phyloP scores from a whole-genome alignment of 2,113 vertebrate genomes.

The Tamias sibiricus region DNA sequence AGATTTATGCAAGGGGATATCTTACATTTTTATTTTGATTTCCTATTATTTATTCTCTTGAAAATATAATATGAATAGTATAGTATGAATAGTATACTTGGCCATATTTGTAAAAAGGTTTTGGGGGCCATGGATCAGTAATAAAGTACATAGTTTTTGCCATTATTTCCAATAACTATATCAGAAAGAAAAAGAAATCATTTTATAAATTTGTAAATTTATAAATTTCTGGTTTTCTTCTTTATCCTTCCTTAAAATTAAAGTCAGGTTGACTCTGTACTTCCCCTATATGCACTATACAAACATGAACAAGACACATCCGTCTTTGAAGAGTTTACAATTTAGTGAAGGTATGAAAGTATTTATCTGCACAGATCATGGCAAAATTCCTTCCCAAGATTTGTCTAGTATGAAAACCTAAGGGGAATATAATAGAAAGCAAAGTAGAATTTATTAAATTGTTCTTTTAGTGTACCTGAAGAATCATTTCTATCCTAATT shows the following conservation, averaged over 20 bases:
- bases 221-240: background rate
- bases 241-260: constrained; percentile 11
- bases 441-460: constrained; percentile 66
- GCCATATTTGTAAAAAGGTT: background rate
- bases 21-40: background rate
- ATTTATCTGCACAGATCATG: constrained; percentile 28
- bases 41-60: background rate
- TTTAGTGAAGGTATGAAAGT: background rate
- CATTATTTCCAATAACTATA: constrained; percentile 17
- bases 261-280: constrained; percentile 22
- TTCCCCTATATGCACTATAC: background rate
- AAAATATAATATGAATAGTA: background rate
- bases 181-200: background rate
- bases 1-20: background rate
- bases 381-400: constrained; percentile 32
- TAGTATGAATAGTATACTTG: background rate
- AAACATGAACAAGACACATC: background rate
- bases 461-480: constrained; percentile 63
- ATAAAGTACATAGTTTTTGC: background rate
- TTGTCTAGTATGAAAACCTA: constrained; percentile 56
- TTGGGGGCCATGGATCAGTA: background rate
- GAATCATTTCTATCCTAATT: constrained; percentile 66
- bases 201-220: background rate
- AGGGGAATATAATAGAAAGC: constrained; percentile 64
- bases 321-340: constrained; percentile 2